Evolutionary conservation across 2,888 invertebrate genomes (phyloP).

Genomic region (Erebia epiphron): DNA sequence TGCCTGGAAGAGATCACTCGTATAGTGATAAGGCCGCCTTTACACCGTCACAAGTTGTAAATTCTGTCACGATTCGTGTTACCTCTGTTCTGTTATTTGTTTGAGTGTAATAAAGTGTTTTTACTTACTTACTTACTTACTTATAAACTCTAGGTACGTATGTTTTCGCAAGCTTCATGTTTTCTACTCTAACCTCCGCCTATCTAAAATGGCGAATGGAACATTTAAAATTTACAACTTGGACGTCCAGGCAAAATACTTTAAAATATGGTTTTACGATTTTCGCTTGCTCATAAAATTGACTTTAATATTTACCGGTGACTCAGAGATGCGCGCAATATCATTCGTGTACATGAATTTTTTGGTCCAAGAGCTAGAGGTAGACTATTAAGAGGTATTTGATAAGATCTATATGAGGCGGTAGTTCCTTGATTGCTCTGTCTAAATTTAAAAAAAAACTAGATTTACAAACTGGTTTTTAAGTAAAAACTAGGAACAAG

Average conservation of each 20-base stretch:
- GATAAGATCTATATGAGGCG: too few species aligned
- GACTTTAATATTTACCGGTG: constrained; percentile 13
- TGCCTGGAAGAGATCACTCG: too few species aligned
- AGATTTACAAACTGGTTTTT: too few species aligned
- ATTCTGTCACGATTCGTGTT: too few species aligned
- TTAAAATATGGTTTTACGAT: constrained; percentile 40
- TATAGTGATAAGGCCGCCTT: too few species aligned
- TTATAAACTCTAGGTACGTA: background rate
- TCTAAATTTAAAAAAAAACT: too few species aligned
- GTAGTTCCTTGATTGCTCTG: too few species aligned
- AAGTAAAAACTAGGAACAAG: too few species aligned
- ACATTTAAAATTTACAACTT: constrained; percentile 39
- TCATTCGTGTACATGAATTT: background rate
- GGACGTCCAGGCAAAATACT: constrained; percentile 35
- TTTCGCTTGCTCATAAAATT: constrained; percentile 30
- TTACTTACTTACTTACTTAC: too few species aligned
- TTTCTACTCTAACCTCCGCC: constrained; percentile 31
- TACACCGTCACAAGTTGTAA: too few species aligned
- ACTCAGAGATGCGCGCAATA: constrained; percentile 3
- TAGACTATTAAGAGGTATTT: background rate
- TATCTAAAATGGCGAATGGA: constrained; percentile 22
- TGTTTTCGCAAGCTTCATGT: constrained; percentile 36
- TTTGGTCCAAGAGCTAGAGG: background rate
- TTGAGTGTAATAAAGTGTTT: too few species aligned
- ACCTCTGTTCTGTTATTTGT: too few species aligned